Evolutionary conservation across 2,113 vertebrate species (phyloP), one percentile per base, ranked within the genome.

Genomic region (Prunella himalayana): DNA sequence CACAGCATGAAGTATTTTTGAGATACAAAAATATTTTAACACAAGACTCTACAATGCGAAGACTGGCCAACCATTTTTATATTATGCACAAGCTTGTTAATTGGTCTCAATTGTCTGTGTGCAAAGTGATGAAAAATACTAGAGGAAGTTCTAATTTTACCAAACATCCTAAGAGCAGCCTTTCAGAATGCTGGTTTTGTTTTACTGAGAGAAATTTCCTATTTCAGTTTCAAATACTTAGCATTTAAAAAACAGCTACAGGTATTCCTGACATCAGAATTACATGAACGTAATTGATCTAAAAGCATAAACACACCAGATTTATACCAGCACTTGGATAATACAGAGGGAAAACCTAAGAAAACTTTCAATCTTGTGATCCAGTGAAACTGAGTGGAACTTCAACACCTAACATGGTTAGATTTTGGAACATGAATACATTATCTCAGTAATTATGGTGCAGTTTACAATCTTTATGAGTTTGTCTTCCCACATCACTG

Each of bases 21-120:
- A 82, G n/a, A 79, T 64, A 91, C 30, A 92, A 94, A 94, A 94
- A 68, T 79, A 92, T 50, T 68, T 92, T 45, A 87, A 77, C n/a
- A 31, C 37, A 69, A 81, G 57, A 92, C 60, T 31, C 39, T 79
- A 75, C 53, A 82, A 49, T 45, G 22, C 0, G 0, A 91, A 49
- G 73, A 81, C 37, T n/a, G 50, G 83, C 22, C 61, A 63, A 84
- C 31, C 25, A 72, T 61, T 89, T 89, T 33, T 28, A 1, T 24
- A 16, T 79, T 50, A 60, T 8, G 31, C 53, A 77, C 23, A 66
- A 87, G 56, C 25, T 84, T 84, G 69, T 49, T 84, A 88, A 68
- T 2, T 84, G 59, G 28, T 86, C 65, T 76, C 31, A 79, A 42
- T 3, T 87, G 69, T 65, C 44, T 75, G 37, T 41, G 51, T 72